These are phyloP conservation scores for Marisa cornuarietis DNA, from an alignment of 1,140 invertebrate genomes.

Conservation along the genomic window DNA sequence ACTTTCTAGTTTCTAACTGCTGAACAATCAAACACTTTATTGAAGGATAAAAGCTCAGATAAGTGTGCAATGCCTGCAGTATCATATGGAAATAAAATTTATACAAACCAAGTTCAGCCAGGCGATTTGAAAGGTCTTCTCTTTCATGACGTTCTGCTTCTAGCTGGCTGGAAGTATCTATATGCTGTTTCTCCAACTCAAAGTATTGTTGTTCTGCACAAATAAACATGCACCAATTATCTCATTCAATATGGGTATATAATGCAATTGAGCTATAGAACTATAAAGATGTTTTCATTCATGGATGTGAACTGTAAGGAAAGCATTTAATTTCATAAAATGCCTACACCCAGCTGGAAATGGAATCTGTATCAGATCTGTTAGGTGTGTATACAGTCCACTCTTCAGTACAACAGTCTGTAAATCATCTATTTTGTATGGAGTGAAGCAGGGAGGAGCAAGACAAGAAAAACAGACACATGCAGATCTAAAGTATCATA, in stretches of 20 bases:
- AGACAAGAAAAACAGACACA: too few species aligned
- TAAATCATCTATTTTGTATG: neutral
- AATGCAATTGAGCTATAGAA: neutral
- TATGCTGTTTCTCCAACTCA: conserved; percentile 62
- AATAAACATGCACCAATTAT: neutral
- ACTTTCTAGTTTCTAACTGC: too few species aligned
- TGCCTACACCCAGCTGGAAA: neutral
- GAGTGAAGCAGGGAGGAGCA: too few species aligned
- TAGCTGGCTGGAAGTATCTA: conserved; percentile 46
- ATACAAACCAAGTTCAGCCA: neutral
- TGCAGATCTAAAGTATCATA: too few species aligned
- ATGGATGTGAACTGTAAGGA: neutral
- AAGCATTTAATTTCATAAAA: neutral
- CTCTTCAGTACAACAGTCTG: neutral
- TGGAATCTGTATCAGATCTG: neutral
- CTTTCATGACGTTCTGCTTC: conserved; percentile 37
- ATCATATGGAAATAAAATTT: neutral
- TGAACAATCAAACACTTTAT: too few species aligned
- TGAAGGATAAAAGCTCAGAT: too few species aligned
- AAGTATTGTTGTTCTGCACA: conserved; percentile 63
- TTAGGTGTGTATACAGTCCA: neutral
- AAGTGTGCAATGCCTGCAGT: too few species aligned
- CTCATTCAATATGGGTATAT: neutral
- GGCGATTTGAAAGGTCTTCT: neutral
- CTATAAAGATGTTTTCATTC: neutral